Evolutionary conservation across 2,113 vertebrate species (phyloP), one percentile per base, ranked within the genome.

Genomic region (Herpailurus yagouaroundi): DNA sequence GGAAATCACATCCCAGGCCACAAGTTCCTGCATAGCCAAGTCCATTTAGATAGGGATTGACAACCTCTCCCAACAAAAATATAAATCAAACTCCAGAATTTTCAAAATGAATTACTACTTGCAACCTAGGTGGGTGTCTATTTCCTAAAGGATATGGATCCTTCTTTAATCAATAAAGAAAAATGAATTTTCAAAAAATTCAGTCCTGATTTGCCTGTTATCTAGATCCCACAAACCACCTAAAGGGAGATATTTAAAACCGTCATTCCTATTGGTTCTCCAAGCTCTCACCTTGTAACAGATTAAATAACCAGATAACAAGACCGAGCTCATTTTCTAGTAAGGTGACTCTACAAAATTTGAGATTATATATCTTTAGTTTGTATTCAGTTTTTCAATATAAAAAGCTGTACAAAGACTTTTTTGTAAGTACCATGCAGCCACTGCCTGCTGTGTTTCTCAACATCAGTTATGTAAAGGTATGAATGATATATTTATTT

Each of bases 311-410:
- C 60, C 79, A 71, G 77, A 41, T 45, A 71, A 73, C 91, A 66
- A 57, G 31, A 92, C 29, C 29, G 45, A 36, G 36, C 29, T 77
- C 29, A 50, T 19, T 92, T 97, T 92, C 27, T 41, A 92, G 31
- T 11, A n/a, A 23, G 4, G 52, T 82, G 73, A 31, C 16, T 96
- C 94, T 79, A 79, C 6, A 91, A 92, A 93, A 55, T 52, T 60
- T 36, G 60, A 92, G 14, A 33, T 63, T 89, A 45, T 21, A 18
- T 74, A 85, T 31, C 48, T 83, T 84, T 12, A 71, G 33, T 33
- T 82, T 83, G 91, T 48, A 89, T 52, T 76, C 50, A 48, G 27
- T 41, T 95, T 92, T 83, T 82, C 87, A 91, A 93, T 66, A 50
- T 73, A 85, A 87, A 89, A 95, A 66, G n/a, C 15, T 48, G 27